A percentile compares a stretch with the other conserved stretches of the same genome.
Conservation (phyloP, 2,113 vertebrate genomes). For the Brachionichthys hirsutus region DNA sequence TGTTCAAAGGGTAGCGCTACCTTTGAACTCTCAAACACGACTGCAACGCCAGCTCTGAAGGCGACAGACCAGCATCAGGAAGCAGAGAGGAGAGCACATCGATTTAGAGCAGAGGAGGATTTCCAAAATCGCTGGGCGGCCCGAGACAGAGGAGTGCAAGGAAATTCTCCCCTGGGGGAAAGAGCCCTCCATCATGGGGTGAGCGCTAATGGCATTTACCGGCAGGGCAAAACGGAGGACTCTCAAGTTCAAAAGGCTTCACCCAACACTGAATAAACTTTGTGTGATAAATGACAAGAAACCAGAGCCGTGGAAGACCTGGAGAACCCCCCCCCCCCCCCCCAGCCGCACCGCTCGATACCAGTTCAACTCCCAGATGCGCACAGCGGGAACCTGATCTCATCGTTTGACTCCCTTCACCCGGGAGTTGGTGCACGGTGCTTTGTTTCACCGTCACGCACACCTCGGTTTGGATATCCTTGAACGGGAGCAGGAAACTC, state of each 20-base stretch:
- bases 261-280: slow-evolving; percentile 56
- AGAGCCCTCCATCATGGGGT: slow-evolving; percentile 25
- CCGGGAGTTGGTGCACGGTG: not conserved
- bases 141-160: slow-evolving; percentile 39
- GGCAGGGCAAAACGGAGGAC: slow-evolving; percentile 17
- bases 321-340: slow-evolving; percentile 30
- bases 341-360: slow-evolving; percentile 13
- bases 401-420: not conserved
- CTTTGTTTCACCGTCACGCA: slow-evolving; percentile 35
- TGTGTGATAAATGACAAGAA: slow-evolving; percentile 65
- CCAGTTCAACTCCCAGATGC: slow-evolving; percentile 12
- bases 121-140: slow-evolving; percentile 13
- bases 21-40: too few relatives aligned
- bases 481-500: not conserved
- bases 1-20: too few relatives aligned
- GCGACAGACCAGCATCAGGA: slow-evolving; percentile 14
- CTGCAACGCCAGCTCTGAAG: not conserved
- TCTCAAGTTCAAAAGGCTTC: slow-evolving; percentile 46
- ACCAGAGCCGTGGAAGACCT: slow-evolving; percentile 32
- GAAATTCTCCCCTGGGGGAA: slow-evolving; percentile 47
- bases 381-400: not conserved
- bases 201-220: slow-evolving; percentile 36
- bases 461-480: not conserved
- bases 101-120: slow-evolving; percentile 23
- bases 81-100: slow-evolving; percentile 20